These are phyloP conservation scores for Apis cerana DNA, from an alignment of 1,140 invertebrate species.

Conservation along the genomic window DNA sequence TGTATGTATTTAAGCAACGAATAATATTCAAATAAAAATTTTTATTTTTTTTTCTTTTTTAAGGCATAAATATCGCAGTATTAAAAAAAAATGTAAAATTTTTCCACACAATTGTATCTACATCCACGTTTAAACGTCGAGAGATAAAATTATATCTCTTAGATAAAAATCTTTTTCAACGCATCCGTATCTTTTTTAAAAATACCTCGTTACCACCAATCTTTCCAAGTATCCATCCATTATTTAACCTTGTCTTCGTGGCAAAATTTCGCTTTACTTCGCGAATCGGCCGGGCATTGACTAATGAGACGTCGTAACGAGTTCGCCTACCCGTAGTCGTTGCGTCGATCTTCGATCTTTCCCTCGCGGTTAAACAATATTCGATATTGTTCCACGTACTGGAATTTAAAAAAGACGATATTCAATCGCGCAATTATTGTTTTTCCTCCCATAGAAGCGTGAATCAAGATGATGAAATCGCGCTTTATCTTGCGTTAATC, in stretches of 20 bases:
- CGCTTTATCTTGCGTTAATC: constrained; percentile 58
- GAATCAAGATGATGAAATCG: constrained; percentile 48
- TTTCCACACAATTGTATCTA: too few relatives aligned
- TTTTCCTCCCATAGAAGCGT: constrained; percentile 34
- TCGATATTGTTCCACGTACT: neutral
- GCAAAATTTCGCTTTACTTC: constrained; percentile 15
- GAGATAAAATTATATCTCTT: neutral
- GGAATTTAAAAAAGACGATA: constrained; percentile 13
- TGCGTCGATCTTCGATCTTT: constrained; percentile 7
- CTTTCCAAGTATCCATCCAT: constrained; percentile 15
- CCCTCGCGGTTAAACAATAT: too few relatives aligned
- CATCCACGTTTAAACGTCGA: too few relatives aligned
- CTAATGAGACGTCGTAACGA: constrained; percentile 53
- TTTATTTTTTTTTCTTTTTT: too few relatives aligned
- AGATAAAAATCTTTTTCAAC: too few relatives aligned
- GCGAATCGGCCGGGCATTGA: constrained; percentile 33
- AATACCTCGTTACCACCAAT: neutral
- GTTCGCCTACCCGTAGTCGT: constrained; percentile 42
- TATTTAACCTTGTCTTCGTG: neutral
- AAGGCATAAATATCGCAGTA: too few relatives aligned
- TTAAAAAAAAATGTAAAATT: too few relatives aligned
- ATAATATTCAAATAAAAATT: too few relatives aligned
- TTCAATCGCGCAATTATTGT: constrained; percentile 9
- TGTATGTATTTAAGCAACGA: too few relatives aligned
- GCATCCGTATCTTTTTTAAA: neutral